Percentiles rank a stretch among this genome's conserved stretches.
Conservation (phyloP, 2,888 invertebrate species). For the Cryptocephalus moraei region DNA sequence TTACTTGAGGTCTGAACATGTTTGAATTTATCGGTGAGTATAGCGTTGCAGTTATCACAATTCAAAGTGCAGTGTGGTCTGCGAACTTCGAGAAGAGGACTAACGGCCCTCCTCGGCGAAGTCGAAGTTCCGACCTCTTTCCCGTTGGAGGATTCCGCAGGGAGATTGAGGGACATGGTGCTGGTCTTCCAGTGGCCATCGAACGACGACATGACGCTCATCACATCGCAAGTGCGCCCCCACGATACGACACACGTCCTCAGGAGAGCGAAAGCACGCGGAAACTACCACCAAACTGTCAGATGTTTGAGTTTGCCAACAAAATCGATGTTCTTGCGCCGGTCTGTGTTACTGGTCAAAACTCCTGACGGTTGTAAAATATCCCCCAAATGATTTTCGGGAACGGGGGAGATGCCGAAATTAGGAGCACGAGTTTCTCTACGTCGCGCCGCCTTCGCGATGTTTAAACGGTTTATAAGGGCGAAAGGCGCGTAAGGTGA, state of each 20-base stretch:
- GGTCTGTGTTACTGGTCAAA: conserved; percentile 17
- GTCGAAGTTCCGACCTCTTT: conserved; percentile 41
- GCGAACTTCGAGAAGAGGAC: conserved; percentile 58
- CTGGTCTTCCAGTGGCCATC: conserved; percentile 6
- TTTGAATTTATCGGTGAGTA: conserved; percentile 60
- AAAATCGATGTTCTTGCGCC: conserved; percentile 32
- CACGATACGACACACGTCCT: conserved; percentile 11
- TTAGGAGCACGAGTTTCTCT: too few relatives aligned
- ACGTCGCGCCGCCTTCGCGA: too few relatives aligned
- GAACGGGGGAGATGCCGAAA: background rate
- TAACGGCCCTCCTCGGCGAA: conserved; percentile 57
- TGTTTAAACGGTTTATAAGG: too few relatives aligned
- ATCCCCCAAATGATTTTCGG: conserved; percentile 9
- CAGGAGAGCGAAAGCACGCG: conserved; percentile 11
- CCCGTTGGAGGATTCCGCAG: conserved; percentile 37
- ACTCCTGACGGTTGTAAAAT: conserved; percentile 9
- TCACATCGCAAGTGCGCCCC: conserved; percentile 3
- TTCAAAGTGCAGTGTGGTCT: conserved; percentile 64
- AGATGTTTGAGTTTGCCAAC: conserved; percentile 11
- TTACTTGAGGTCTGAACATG: conserved; percentile 33
- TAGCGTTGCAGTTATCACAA: conserved; percentile 57
- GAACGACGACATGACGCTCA: conserved; percentile 2
- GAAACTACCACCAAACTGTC: conserved; percentile 12
- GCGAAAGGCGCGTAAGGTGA: too few relatives aligned
- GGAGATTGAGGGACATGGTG: conserved; percentile 48